phyloP scores from a whole-genome alignment of 1,140 invertebrate genomes.

The Hypothenemus hampei region DNA sequence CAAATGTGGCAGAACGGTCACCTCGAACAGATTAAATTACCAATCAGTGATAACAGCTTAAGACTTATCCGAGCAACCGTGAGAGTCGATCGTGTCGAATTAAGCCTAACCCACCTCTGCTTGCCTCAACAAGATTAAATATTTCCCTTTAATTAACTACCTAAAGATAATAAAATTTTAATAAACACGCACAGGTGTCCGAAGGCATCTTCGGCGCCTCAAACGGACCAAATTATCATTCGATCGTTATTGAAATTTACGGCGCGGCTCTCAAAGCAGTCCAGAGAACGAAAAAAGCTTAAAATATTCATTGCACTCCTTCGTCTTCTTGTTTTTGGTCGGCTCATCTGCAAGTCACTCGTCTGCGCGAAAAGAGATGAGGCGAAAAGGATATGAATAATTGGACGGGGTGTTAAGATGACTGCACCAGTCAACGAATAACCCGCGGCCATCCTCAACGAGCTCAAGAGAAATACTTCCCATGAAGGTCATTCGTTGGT shows the following conservation, averaged over 20 bases:
- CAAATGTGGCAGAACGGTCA: conserved; percentile 31
- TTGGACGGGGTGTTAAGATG: conserved; percentile 28
- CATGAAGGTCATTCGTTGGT: conserved; percentile 27
- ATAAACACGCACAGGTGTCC: neutral
- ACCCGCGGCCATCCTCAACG: conserved; percentile 24
- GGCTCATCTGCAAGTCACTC: conserved; percentile 9
- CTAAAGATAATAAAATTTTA: neutral
- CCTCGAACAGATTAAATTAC: conserved; percentile 36
- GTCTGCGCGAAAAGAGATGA: conserved; percentile 9
- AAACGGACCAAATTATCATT: conserved; percentile 11
- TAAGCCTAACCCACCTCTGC: neutral
- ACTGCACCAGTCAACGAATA: conserved; percentile 19
- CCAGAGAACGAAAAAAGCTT: too few species aligned
- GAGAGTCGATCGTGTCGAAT: conserved; percentile 27
- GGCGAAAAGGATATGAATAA: conserved; percentile 28
- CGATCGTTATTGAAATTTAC: conserved; percentile 14
- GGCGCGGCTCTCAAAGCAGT: neutral
- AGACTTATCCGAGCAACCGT: conserved; percentile 35
- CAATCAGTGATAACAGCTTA: conserved; percentile 27
- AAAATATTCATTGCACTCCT: conserved; percentile 28
- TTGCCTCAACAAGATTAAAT: neutral
- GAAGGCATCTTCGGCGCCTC: neutral
- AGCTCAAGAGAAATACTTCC: conserved; percentile 23
- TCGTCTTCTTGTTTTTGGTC: too few species aligned
- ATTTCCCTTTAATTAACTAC: neutral